Percentiles rank a stretch among this genome's conserved stretches.
Evolutionary conservation across 2,797 vertebrate genomes (phyloP).

Genomic region (Gallinago solitaria): DNA sequence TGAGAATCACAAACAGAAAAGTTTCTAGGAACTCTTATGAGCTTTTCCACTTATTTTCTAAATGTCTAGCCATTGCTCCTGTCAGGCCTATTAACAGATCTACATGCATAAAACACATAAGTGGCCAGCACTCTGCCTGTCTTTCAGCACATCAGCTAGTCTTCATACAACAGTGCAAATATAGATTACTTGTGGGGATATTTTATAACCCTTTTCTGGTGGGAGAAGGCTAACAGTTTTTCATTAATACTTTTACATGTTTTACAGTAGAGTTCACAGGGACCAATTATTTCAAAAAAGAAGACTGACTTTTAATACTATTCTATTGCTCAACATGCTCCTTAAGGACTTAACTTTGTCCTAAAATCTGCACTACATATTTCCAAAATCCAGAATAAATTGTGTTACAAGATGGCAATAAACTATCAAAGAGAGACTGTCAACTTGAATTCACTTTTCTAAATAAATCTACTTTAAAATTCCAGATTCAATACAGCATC

Average conservation of each 20-base stretch:
- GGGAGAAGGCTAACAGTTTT: neutral
- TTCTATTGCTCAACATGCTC: neutral
- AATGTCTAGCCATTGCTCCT: neutral
- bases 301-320: neutral
- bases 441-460: neutral
- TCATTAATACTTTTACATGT: neutral
- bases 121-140: accelerated
- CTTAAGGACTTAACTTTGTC: neutral
- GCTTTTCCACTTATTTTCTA: neutral
- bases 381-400: neutral
- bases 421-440: neutral
- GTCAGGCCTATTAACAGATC: neutral
- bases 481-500: neutral
- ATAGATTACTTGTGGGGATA: neutral
- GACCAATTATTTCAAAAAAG: neutral
- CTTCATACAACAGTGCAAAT: neutral
- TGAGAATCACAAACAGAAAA: neutral
- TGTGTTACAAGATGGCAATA: neutral
- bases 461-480: neutral
- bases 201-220: neutral
- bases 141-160: neutral
- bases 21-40: neutral
- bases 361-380: neutral
- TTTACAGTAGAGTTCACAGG: neutral
- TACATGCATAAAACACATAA: accelerated